Evolutionary conservation across 2,888 invertebrate species (phyloP), one percentile per base, ranked within the genome.

Genomic region (Troilus luridus): DNA sequence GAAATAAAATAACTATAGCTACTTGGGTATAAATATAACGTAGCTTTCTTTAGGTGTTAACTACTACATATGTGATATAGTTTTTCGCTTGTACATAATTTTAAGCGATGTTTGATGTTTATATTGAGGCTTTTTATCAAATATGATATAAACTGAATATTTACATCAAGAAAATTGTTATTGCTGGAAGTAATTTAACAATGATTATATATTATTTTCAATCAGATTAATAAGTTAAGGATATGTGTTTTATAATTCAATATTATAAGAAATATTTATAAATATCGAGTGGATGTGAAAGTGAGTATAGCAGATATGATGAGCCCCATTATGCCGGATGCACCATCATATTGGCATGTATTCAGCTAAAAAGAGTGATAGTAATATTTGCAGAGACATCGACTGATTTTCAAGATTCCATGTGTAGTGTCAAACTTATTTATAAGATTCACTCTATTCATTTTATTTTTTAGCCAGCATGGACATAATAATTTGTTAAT

Each of bases 371-470:
- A 62, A 88, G 91, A 91, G 88, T 91, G 85, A 88, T 88, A 62
- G 85, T 67, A 72, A 88, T 91, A 72, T 91, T 85, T 91, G 91
- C 64, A 91, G 88, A 91, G 91, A 92, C 92, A 92, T 92, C 92
- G 92, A 92, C 92, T 92, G 92, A 92, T 92, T 91, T 90, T 91
- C 91, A 91, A 92, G 91, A 92, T 92, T 91, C 92, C 92, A 92
- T 92, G 91, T 89, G 91, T 92, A 92, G 92, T 92, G 92, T 92
- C 92, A 92, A 92, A 91, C 77, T 90, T 88, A 91, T 88, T 85
- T 91, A 77, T 91, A 91, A 91, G 64, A 88, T 91, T 91, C 91
- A 91, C 91, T 91, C 91, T 88, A 60, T 72, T 72, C 24, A 81
- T 77, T 91, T 90, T 62, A 62, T 88, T 88, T 91, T 91, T 91